Evolutionary conservation across 2,797 vertebrate species (phyloP), one percentile per base, ranked within the genome.

Genomic region (Falco novaeseelandiae): DNA sequence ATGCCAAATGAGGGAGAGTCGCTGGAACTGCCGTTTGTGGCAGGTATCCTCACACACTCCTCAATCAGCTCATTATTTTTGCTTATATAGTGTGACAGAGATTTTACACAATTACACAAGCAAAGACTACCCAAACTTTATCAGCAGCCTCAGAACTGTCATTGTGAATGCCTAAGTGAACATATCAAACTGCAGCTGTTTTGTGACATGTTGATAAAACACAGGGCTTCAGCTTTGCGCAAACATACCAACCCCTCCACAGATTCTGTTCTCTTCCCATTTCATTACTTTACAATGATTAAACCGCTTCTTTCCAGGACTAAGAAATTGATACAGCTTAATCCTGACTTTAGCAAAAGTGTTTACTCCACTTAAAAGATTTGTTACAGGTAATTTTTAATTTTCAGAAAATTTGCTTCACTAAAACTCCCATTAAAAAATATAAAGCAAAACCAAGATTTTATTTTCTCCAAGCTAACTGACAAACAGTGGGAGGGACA

Each of bases 41-140:
- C 51, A 90, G 46, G 38, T 65, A 94, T 49, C 71, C 40, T 79
- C 85, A 51, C 70, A 49, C 2, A 7, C 20, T 80, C 32, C 83
- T 90, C 66, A 55, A 74, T 63, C 74, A 93, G 82, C 83, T 96
- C 90, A 83, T 95, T 91, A 94, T 80, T 94, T 96, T 94, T 95
- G 87, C 59, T 96, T 89, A 83, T 34, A 58, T 17, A 38, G 52
- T 87, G 52, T 96, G 95, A 96, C 91, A 97, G 77, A 91, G 78
- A 77, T 80, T 95, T 91, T 83, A 73, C 5, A 3, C 92, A 97
- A 97, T 95, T 95, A 90, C 84, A 92, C 7, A 84, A 38, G 67
- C 67, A 96, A 92, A 59, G 51, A 95, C 94, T 61, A 86, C 32
- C 93, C 62, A 89, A 51, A 95, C 52, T 95, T 92, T 20, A 94